Base-by-base conservation (phyloP, 2,797 vertebrate species). In the Centroberyx gerrardi region DNA sequence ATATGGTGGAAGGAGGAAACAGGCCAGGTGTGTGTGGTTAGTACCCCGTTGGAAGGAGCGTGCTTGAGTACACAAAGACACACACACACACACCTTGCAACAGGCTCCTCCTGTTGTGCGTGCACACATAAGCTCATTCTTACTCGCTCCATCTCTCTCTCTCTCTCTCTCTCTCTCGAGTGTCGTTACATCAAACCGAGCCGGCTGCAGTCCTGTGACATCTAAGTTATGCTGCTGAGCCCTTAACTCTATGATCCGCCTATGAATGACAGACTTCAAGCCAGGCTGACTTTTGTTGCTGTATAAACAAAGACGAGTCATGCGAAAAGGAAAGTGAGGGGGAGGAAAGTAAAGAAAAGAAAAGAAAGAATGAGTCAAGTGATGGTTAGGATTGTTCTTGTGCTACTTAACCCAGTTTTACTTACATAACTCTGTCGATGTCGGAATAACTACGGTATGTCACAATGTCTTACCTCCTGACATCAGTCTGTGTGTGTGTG, bases 1-100 rank as follows among this genome's bases (percentile, higher is more conserved):
- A 94, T 96, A 93, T 93, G 92, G 84, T 84, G 92, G 93, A 8
- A 72, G 82, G 83, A 89, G 89, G 91, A 94, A 87, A 71, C 80
- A 84, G 76, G 61, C 88, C 90, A 93, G 94, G 94, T 91, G 93
- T 88, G 87, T 90, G 90, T 88, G 86, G 83, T 88, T 85, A 80
- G 84, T 58, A 65, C 87, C 83, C 85, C 62, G 59, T 93, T 93
- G 89, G 79, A 91, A 87, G 70, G 48, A 85, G 66, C 28, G 51
- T 38, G 91, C 84, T 78, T 86, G 81, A 83, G 82, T 65, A 80
- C 63, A 85, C 84, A 89, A 72, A 54, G 22, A 78, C 78, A 58
- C 58, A 62, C 58, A 80, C 68, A 61, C 73, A 63, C 62, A 73
- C 22, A 58, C 17, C 12, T 62, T 56, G 8, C 59, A 78, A 81